Conservation (phyloP, 1,140 invertebrate genomes). For the Tenebrio molitor region DNA sequence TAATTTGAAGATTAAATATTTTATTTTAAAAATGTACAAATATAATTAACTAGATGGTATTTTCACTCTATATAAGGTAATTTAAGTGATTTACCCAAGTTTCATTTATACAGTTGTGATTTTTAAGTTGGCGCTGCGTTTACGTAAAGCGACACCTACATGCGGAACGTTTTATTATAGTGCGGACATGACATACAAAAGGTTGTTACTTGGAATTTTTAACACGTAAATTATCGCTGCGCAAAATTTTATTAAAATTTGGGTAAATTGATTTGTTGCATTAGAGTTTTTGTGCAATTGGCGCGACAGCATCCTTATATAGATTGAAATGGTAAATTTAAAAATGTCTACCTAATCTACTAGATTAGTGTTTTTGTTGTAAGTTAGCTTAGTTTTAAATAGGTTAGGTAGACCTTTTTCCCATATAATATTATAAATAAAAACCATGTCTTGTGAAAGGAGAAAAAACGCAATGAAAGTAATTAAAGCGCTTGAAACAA, state of each 20-base stretch:
- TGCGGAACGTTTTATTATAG: not conserved
- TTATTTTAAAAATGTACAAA: slow-evolving; percentile 20
- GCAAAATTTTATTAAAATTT: slow-evolving; percentile 12
- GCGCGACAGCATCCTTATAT: slow-evolving; percentile 1
- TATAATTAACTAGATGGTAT: slow-evolving; percentile 14
- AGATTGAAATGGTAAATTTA: slow-evolving; percentile 28
- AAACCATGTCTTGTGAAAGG: not conserved
- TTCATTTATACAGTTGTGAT: slow-evolving; percentile 24
- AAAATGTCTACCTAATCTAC: slow-evolving; percentile 13
- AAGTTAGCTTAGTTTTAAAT: slow-evolving; percentile 14
- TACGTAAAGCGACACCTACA: slow-evolving; percentile 3
- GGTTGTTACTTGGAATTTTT: slow-evolving; percentile 1
- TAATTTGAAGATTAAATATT: slow-evolving; percentile 31
- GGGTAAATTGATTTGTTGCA: slow-evolving; percentile 18
- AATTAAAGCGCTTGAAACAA: slow-evolving; percentile 13
- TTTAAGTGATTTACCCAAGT: slow-evolving; percentile 41
- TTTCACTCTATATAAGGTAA: slow-evolving; percentile 44
- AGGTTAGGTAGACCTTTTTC: slow-evolving; percentile 16
- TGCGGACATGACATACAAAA: not conserved
- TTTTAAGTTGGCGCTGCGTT: slow-evolving; percentile 39
- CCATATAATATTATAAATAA: not conserved
- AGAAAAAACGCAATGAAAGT: slow-evolving; percentile 27
- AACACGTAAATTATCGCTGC: not conserved
- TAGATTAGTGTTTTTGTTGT: slow-evolving; percentile 25
- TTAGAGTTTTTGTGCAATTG: not conserved